Evolutionary conservation across 2,113 vertebrate genomes (phyloP).

Genomic region (Isichthys henryi): DNA sequence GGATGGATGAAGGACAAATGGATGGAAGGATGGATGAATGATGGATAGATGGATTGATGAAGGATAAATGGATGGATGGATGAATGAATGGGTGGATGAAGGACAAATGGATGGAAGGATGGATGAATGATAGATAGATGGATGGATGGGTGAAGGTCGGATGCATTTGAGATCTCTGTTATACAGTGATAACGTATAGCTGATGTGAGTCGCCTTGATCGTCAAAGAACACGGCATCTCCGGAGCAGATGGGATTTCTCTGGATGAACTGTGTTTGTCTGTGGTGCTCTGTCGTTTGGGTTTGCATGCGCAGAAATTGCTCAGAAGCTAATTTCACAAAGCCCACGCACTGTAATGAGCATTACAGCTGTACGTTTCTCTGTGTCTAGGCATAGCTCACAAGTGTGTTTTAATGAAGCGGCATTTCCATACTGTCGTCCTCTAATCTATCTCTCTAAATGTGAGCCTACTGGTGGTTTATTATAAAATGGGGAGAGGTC

Average conservation of each 20-base stretch:
- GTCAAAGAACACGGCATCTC: neutral
- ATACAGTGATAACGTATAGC: neutral
- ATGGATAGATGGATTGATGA: neutral
- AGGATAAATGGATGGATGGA: neutral
- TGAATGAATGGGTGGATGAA: neutral
- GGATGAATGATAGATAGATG: neutral
- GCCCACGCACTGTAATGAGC: neutral
- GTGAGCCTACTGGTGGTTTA: neutral
- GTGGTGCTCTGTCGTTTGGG: neutral
- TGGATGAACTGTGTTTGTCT: neutral
- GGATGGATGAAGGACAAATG: neutral
- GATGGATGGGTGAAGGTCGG: neutral
- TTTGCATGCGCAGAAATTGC: neutral
- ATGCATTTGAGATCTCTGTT: neutral
- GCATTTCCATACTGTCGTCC: neutral
- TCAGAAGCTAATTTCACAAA: neutral
- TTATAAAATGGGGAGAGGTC: neutral
- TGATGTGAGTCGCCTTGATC: neutral
- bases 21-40: neutral
- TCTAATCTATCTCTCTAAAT: conserved; percentile 1
- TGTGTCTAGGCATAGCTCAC: neutral
- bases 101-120: neutral
- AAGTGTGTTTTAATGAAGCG: neutral
- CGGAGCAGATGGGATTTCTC: neutral
- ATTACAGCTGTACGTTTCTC: neutral